phyloP scores from a whole-genome alignment of 2,113 vertebrate genomes.

The Rhizomys pruinosus region DNA sequence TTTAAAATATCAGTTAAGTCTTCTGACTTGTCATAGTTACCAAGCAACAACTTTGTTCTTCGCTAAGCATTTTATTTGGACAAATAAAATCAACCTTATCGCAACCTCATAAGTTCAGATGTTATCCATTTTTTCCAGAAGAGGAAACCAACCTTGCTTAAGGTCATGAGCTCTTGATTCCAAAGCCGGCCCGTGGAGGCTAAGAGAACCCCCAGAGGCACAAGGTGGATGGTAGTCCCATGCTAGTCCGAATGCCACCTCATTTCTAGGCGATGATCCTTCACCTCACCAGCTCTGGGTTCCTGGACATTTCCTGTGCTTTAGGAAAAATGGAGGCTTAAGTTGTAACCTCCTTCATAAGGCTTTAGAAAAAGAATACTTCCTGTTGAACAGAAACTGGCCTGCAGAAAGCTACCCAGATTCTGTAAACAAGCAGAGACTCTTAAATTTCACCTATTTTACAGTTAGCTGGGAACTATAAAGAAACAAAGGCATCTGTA shows the following conservation, averaged over 20 bases:
- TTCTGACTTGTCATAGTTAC: not conserved
- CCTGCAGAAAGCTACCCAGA: not conserved
- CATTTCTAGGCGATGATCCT: not conserved
- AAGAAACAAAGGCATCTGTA: not conserved
- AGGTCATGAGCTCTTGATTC: not conserved
- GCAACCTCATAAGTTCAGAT: not conserved
- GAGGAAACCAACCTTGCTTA: constrained; percentile 30
- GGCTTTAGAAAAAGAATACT: not conserved
- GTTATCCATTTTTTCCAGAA: constrained; percentile 5
- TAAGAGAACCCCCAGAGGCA: not conserved
- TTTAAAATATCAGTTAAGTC: not conserved
- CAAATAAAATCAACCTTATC: not conserved
- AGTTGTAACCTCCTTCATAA: not conserved
- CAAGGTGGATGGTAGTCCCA: not conserved
- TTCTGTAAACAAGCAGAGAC: not conserved
- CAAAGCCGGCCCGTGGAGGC: not conserved
- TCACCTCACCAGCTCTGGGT: not conserved
- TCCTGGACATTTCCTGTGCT: not conserved
- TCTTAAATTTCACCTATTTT: not conserved
- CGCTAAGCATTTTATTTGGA: not conserved
- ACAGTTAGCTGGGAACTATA: not conserved
- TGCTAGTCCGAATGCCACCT: not conserved
- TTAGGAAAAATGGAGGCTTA: not conserved
- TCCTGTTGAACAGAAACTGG: not conserved
- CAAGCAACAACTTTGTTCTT: not conserved